Evolutionary conservation across 2,797 vertebrate species (phyloP), one percentile per base, ranked within the genome.

Genomic region (Onychomys arenicola): DNA sequence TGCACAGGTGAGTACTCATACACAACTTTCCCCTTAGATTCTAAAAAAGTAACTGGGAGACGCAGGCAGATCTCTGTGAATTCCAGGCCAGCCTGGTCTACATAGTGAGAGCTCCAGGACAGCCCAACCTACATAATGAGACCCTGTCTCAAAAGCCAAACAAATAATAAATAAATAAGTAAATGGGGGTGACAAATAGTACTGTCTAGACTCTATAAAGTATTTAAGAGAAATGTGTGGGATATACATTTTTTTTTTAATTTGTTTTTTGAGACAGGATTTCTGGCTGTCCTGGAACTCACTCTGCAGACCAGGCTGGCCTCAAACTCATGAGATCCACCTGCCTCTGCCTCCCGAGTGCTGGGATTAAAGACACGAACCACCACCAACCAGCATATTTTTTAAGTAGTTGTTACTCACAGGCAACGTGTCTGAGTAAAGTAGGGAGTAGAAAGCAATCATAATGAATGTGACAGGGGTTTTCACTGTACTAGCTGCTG

Each of bases 391-490:
- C 13, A 32, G 61, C 69, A 95, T 91, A 88, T 77, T 77, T 95
- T 84, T 93, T 67, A 91, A 78, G 34, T 73, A 11, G 27, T 77
- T 88, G 61, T 46, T n/a, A 94, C 43, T 92, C 69, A 95, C 61
- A 77, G 23, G 49, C 96, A 90, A 93, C 88, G 21, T 85, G 27
- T 16, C 19, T 59, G 59, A 89, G 43, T 86, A 90, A 85, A 69
- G 65, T 5, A 92, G 29, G 52, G 95, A 97, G 67, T 43, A 96
- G 43, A 13, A 96, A 73, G 67, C 21, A 91, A 89, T 4, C 63
- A 86, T 32, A 67, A 84, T 49, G 14, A 40, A n/a, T 43, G 52
- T 59, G 32, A 46, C 29, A 46, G 76, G 59, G 43, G 46, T 90
- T 7, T 90, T 93, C 55, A 81, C 57, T 87, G 61, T 67, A 89